A percentile compares a stretch with the other conserved stretches of the same genome.
Evolutionary conservation across 1,140 invertebrate genomes (phyloP).

Genomic region (Zaprionus davidi): DNA sequence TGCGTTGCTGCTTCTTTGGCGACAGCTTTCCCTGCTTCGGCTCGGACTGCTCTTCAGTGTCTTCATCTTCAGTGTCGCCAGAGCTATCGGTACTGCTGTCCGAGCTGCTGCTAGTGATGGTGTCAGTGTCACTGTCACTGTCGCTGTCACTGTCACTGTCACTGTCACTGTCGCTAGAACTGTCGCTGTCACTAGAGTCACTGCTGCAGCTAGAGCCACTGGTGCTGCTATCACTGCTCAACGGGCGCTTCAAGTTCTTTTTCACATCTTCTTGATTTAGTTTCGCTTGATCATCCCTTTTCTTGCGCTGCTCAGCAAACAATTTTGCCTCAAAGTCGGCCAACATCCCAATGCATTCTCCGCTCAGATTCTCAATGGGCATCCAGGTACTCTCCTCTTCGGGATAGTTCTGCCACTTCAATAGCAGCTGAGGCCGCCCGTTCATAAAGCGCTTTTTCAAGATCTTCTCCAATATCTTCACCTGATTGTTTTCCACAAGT

Average conservation of each 20-base stretch:
- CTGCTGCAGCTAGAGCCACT: not conserved
- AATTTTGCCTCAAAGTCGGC: slow-evolving; percentile 34
- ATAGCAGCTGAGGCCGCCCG: slow-evolving; percentile 29
- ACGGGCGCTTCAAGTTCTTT: not conserved
- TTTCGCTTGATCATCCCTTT: not conserved
- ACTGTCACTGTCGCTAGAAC: not conserved
- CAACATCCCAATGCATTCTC: slow-evolving; percentile 39
- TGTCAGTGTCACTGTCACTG: not conserved
- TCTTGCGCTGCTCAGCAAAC: not conserved
- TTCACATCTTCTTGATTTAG: not conserved
- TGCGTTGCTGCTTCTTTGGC: not conserved
- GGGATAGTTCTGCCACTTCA: slow-evolving; percentile 50
- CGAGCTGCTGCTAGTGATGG: not conserved
- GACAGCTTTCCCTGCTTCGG: not conserved
- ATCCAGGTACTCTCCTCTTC: slow-evolving; percentile 49
- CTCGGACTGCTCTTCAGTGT: not conserved
- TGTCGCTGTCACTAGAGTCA: too few species aligned
- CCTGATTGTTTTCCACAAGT: too few species aligned
- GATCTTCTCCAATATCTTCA: slow-evolving; percentile 37
- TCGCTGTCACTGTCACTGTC: too few species aligned
- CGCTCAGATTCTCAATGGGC: slow-evolving; percentile 42
- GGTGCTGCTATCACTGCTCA: not conserved
- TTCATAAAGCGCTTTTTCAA: slow-evolving; percentile 38
- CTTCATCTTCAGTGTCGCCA: not conserved
- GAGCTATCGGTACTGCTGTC: not conserved